These are phyloP conservation scores for Myioborus melanocephalus DNA, from an alignment of 2,797 vertebrate species.

Conservation along the genomic window DNA sequence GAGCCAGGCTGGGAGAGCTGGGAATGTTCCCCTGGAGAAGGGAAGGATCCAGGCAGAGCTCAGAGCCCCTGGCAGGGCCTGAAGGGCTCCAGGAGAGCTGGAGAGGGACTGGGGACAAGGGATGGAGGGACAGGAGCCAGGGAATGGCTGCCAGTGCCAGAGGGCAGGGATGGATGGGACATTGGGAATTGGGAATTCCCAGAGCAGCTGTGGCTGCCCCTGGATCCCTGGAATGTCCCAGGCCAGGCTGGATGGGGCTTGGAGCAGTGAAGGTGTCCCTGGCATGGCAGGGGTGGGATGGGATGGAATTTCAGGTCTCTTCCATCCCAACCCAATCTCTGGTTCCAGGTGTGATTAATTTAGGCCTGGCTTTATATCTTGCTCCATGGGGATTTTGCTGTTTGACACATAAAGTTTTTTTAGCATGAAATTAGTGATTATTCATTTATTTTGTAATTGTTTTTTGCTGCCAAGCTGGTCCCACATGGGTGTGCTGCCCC, in stretches of 20 bases:
- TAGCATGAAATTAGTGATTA: rapidly evolving
- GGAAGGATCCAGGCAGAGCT: neutral
- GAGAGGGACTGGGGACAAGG: neutral
- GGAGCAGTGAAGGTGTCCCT: rapidly evolving
- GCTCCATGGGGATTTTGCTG: rapidly evolving
- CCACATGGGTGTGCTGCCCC: neutral
- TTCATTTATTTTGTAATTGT: neutral
- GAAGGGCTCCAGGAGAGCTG: neutral
- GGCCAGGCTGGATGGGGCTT: rapidly evolving
- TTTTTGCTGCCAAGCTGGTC: neutral
- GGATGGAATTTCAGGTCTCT: rapidly evolving
- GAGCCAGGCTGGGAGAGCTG: neutral
- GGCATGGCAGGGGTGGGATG: rapidly evolving
- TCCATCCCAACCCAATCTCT: neutral
- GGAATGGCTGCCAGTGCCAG: neutral
- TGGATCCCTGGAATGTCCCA: neutral
- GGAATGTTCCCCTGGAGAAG: rapidly evolving
- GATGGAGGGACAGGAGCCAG: neutral
- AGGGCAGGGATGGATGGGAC: neutral
- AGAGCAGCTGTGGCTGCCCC: neutral
- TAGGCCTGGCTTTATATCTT: neutral
- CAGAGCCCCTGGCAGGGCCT: neutral
- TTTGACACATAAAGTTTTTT: rapidly evolving
- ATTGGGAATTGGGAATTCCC: neutral
- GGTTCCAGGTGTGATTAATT: rapidly evolving